Base-by-base conservation (phyloP, 92 coral and sea anemone genomes). In the Porites evermanni region DNA sequence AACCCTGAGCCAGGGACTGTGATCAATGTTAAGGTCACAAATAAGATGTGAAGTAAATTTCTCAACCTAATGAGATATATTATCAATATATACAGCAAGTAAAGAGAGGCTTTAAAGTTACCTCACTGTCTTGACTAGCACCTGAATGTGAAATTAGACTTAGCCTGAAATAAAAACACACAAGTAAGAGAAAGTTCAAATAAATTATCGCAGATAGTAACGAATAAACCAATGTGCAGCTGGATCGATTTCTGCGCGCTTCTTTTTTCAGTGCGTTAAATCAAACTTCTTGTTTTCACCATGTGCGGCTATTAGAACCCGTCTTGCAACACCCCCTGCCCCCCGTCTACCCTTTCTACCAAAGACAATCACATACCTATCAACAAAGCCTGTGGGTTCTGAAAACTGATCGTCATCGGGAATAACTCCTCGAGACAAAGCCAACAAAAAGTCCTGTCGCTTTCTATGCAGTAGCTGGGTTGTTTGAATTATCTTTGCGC, bases 371-470 rank as follows among this genome's bases (percentile, higher is more conserved):
- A 7, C 74, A 23, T 23, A 74, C 87, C 87, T 64, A 10, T 79
- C 16, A 21, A 61, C 13, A 12, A 56, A 29, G 38, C 26, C 16
- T 7, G 54, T 56, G 19, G 64, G 76, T 16, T 69, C 75, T 38
- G 78, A 78, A 10, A 70, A 7, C 69, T 70, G 70, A 47, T 95
- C 97, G 9, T 96, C 99, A 21, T 93, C 95, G n/a, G 99, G 99
- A n/a, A 96, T 94, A 17, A 96, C 86, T 14, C 99, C 99, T 18
- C 99, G 93, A 44, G 98, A 88, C 82, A 96, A 80, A 18, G 99
- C 99, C 64, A 96, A 86, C 50, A 96, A 94, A 72, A 96, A 96
- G 52, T 94, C 98, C 18, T 87, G 91, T 38, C 91, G 85, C 72
- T 95, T 96, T 64, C 98, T 91, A 59, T 94, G 94, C 50, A 95